Percentiles rank a stretch among this genome's conserved stretches.
phyloP scores from a whole-genome alignment of 2,113 vertebrate genomes.

The Xyrauchen texanus region DNA sequence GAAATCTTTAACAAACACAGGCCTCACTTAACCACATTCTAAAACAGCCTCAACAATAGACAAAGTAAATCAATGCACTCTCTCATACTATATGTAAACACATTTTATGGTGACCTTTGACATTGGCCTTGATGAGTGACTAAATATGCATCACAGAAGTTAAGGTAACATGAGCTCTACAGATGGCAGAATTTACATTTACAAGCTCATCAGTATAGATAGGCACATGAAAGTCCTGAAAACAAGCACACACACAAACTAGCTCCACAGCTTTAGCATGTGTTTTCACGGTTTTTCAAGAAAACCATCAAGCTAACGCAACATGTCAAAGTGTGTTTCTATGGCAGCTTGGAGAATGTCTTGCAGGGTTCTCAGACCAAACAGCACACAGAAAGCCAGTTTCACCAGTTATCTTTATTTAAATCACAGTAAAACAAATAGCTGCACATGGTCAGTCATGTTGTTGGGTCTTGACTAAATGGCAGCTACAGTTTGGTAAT shows the following conservation, averaged over 20 bases:
- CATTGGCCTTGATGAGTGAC: slow-evolving; percentile 20
- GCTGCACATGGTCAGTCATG: slow-evolving; percentile 32
- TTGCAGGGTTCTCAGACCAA: slow-evolving; percentile 7
- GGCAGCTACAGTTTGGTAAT: neutral
- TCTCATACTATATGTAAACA: neutral
- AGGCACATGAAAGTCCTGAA: no score
- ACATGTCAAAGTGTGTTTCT: slow-evolving; percentile 37
- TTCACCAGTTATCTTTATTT: slow-evolving; percentile 38
- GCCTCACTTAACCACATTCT: neutral
- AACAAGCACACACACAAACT: neutral
- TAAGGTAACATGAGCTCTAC: neutral
- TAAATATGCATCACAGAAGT: neutral
- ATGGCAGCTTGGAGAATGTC: slow-evolving; percentile 32
- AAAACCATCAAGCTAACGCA: slow-evolving; percentile 14
- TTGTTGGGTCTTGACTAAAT: slow-evolving; percentile 22
- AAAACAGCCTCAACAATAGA: neutral
- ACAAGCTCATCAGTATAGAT: neutral
- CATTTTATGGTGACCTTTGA: neutral
- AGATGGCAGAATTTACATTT: neutral
- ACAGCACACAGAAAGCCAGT: slow-evolving; percentile 11
- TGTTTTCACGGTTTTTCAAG: slow-evolving; percentile 7
- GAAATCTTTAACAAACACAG: neutral
- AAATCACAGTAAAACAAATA: slow-evolving; percentile 37
- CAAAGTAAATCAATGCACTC: neutral
- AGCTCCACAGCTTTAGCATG: slow-evolving; percentile 5